Evolutionary conservation across 1,140 invertebrate species (phyloP).

Genomic region (Parasteatoda tepidariorum): DNA sequence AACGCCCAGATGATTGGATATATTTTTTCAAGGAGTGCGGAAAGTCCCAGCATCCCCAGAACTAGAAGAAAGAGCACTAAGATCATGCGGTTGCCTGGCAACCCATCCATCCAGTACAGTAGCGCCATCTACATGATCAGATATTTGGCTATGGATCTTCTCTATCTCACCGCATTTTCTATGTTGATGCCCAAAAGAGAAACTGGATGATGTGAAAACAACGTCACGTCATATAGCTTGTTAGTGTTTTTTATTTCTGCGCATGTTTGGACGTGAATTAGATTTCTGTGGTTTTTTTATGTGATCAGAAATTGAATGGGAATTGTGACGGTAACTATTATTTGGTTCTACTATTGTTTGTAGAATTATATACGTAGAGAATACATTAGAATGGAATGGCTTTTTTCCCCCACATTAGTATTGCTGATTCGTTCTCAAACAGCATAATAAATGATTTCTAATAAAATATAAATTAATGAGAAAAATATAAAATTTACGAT

Average conservation of each 20-base stretch:
- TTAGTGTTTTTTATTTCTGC: not conserved
- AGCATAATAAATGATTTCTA: too few relatives aligned
- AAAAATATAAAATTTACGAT: too few relatives aligned
- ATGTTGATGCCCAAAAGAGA: not conserved
- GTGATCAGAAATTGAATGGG: too few relatives aligned
- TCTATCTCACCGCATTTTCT: not conserved
- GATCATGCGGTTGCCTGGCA: constrained; percentile 48
- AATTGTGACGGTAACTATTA: too few relatives aligned
- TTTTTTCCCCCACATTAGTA: too few relatives aligned
- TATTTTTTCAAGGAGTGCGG: not conserved
- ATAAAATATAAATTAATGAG: too few relatives aligned
- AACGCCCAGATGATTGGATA: not conserved
- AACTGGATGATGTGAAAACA: not conserved
- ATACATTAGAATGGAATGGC: too few relatives aligned
- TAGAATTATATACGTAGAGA: too few relatives aligned
- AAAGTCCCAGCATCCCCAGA: constrained; percentile 12
- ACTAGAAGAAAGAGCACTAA: not conserved
- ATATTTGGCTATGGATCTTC: not conserved
- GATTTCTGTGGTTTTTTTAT: not conserved
- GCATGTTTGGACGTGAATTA: not conserved
- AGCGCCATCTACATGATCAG: constrained; percentile 10
- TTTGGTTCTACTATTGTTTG: too few relatives aligned
- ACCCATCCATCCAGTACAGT: constrained; percentile 9
- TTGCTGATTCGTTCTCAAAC: too few relatives aligned
- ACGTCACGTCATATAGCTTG: not conserved